These are phyloP conservation scores for Hyppa rectilinea DNA, from an alignment of 2,888 invertebrate species.

Conservation along the genomic window DNA sequence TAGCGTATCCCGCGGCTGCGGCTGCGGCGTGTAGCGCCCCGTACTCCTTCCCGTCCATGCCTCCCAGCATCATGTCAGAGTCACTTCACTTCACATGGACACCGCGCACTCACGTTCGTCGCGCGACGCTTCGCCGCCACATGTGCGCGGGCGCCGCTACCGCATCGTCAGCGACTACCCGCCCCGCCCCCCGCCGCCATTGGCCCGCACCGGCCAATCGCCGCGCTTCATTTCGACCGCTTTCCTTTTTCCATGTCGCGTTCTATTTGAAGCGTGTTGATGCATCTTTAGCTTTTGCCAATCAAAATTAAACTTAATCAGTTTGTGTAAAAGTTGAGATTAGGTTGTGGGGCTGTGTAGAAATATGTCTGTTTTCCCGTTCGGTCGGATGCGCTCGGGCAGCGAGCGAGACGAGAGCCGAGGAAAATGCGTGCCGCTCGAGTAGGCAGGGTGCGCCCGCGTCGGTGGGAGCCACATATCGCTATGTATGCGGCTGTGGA, in stretches of 20 bases:
- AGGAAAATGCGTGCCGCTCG: conserved; percentile 78
- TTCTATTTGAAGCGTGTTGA: conserved; percentile 89
- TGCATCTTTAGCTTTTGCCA: conserved; percentile 74
- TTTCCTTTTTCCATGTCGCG: conserved; percentile 89
- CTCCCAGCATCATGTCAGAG: conserved; percentile 85
- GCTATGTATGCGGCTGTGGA: conserved; percentile 45
- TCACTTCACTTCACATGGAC: conserved; percentile 71
- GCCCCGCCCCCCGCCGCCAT: conserved; percentile 83
- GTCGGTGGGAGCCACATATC: conserved; percentile 46
- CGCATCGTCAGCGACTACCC: conserved; percentile 70
- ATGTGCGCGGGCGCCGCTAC: conserved; percentile 72
- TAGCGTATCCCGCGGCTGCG: conserved; percentile 85
- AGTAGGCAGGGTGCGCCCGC: conserved; percentile 70
- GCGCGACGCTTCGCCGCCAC: conserved; percentile 74
- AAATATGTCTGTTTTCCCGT: conserved; percentile 86
- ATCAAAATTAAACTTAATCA: conserved; percentile 65
- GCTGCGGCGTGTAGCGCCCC: conserved; percentile 88
- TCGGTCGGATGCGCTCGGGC: conserved; percentile 88
- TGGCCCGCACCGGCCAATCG: conserved; percentile 88
- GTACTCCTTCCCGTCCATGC: conserved; percentile 89
- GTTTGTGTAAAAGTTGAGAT: conserved; percentile 35
- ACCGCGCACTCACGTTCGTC: conserved; percentile 73
- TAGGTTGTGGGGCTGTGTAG: conserved; percentile 41
- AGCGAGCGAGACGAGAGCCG: conserved; percentile 83
- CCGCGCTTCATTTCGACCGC: conserved; percentile 88